Evolutionary conservation across 1,140 invertebrate species (phyloP), one percentile per base, ranked within the genome.

Genomic region (Pararge aegeria): DNA sequence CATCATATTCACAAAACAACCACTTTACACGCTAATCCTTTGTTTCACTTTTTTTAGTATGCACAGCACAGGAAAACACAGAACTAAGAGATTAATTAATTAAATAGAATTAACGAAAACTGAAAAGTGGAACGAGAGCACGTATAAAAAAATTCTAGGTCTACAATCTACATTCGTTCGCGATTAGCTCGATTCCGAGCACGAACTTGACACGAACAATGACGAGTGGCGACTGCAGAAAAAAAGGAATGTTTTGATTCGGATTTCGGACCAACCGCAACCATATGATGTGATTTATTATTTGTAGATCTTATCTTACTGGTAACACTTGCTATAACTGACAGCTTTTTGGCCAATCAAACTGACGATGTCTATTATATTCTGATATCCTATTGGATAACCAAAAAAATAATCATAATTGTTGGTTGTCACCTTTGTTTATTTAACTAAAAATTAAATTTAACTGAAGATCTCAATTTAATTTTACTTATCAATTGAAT

Each of bases 71-170:
- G 54, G 58, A 69, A 66, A 71, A 52, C 67, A 75, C 69, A 72
- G 51, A 67, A 74, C 54, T 60, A 61, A 61, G 61, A 75, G 75
- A 70, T 20, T 46, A 3, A 77, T 66, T 65, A 68, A 76, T 68
- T 65, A 67, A 77, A 76, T 76, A 79, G 64, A 73, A 76, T 68
- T 68, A 55, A 75, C 74, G 73, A 89, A 87, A 89, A 87, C 81
- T 87, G 83, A 89, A 87, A 89, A 87, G 82, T 87, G 83, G 83
- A 89, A 87, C 79, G 83, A 89, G 86, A 89, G 75, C 86, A 72
- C 70, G 73, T 74, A 78, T 55, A 69, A 80, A 80, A 75, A 77
- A 76, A 78, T 64, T 69, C 69, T 56, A 70, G 71, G 78, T 79
- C 80, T 86, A 86, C 73, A 75, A 81, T 57, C 64, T 70, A 70